Evolutionary conservation across 1,140 invertebrate species (phyloP).

Genomic region (Ceratosolen fusciceps): DNA sequence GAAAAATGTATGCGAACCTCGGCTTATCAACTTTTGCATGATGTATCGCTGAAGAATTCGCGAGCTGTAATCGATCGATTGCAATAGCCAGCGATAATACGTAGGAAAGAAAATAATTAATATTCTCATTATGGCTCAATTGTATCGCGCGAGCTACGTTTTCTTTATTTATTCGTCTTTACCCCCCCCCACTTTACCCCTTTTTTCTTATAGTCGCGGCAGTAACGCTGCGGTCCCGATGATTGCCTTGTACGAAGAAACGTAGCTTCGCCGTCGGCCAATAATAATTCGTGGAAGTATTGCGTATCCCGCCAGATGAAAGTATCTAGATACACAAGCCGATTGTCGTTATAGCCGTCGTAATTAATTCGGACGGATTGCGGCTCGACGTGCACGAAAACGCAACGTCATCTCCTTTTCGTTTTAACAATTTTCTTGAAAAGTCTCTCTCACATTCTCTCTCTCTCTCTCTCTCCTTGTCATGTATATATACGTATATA

Average conservation of each 20-base stretch:
- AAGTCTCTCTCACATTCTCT: no score
- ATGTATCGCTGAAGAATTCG: neutral
- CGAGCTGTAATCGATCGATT: neutral
- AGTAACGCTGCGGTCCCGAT: no score
- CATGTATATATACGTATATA: neutral
- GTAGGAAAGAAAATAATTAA: neutral
- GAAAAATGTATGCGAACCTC: neutral
- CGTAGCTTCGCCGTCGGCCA: neutral
- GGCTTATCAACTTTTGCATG: neutral
- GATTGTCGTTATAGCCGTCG: neutral
- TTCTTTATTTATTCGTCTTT: no score
- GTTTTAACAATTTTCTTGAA: neutral
- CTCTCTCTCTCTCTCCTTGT: no score
- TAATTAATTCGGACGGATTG: neutral
- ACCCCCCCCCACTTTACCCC: no score
- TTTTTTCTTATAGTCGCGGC: no score
- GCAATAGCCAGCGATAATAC: neutral
- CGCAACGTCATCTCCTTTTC: neutral
- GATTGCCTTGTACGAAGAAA: neutral
- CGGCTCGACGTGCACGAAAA: neutral
- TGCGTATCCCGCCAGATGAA: neutral
- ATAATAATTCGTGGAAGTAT: neutral
- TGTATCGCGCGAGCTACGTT: no score
- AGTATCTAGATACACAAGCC: neutral
- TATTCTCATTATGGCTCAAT: neutral